phyloP scores from a whole-genome alignment of 2,888 invertebrate genomes.

The Nipponacmea schrenckii region DNA sequence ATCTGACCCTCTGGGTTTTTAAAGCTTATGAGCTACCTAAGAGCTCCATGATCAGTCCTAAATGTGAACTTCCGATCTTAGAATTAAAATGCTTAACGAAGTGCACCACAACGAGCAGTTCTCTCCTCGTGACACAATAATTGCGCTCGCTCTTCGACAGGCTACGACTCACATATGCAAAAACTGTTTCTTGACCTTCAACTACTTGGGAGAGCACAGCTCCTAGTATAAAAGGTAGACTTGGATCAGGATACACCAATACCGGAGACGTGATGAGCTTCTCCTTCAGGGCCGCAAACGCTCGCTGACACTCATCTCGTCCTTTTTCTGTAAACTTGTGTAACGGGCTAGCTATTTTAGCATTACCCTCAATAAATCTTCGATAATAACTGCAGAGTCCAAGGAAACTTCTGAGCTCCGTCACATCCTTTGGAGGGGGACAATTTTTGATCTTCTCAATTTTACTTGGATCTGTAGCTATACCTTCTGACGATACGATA shows the following conservation, averaged over 20 bases:
- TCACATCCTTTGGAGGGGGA: slow-evolving; percentile 13
- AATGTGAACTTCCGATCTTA: slow-evolving; percentile 24
- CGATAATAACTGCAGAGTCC: slow-evolving; percentile 16
- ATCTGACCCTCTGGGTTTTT: too few relatives aligned
- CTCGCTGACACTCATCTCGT: slow-evolving; percentile 18
- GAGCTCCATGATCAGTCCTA: slow-evolving; percentile 31
- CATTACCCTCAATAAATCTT: slow-evolving; percentile 13
- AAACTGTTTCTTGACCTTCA: neutral
- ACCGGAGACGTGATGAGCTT: slow-evolving; percentile 25
- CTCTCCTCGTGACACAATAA: slow-evolving; percentile 29
- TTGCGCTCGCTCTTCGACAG: too few relatives aligned
- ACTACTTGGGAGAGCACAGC: slow-evolving; percentile 33
- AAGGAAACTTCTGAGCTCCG: slow-evolving; percentile 6
- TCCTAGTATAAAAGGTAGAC: slow-evolving; percentile 31
- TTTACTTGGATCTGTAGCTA: slow-evolving; percentile 10
- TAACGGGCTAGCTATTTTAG: slow-evolving; percentile 7
- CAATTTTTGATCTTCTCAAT: slow-evolving; percentile 14
- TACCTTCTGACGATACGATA: slow-evolving; percentile 11
- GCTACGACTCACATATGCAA: slow-evolving; percentile 22
- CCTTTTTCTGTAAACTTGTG: slow-evolving; percentile 8
- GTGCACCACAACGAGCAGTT: slow-evolving; percentile 31
- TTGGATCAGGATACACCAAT: slow-evolving; percentile 34
- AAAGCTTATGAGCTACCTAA: slow-evolving; percentile 27
- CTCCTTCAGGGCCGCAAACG: slow-evolving; percentile 31
- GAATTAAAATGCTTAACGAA: slow-evolving; percentile 32